These are phyloP conservation scores for Andrena cerasifolii DNA, from an alignment of 1,140 invertebrate species.

Conservation along the genomic window DNA sequence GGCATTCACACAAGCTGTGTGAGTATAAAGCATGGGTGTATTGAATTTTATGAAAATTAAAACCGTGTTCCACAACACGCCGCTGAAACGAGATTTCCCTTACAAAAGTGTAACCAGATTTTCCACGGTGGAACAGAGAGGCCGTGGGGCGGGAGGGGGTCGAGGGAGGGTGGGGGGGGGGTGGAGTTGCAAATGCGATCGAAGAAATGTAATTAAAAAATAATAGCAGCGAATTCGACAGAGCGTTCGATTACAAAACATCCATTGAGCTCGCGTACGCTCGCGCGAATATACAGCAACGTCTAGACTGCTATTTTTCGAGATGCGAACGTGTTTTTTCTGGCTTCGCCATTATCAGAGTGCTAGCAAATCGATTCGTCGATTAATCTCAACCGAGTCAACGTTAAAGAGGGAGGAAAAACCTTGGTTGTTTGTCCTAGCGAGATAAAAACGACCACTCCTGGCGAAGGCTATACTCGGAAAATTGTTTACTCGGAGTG, in stretches of 20 bases:
- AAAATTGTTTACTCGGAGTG: conserved; percentile 36
- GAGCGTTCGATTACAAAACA: conserved; percentile 49
- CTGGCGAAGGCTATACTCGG: conserved; percentile 16
- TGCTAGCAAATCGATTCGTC: conserved; percentile 14
- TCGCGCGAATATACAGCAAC: neutral
- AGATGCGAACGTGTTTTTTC: conserved; percentile 2
- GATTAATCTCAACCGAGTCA: conserved; percentile 22
- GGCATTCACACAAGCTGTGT: conserved; percentile 37
- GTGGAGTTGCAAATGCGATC: conserved; percentile 42
- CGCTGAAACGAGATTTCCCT: conserved; percentile 38
- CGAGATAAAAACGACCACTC: conserved; percentile 30
- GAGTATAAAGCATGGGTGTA: conserved; percentile 50
- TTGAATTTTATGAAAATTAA: conserved; percentile 70
- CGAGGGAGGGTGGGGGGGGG: too few species aligned
- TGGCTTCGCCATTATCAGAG: conserved; percentile 27
- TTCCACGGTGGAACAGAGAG: neutral
- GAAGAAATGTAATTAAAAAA: conserved; percentile 63
- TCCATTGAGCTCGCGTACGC: neutral
- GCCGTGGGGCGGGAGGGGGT: too few species aligned
- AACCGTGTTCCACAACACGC: conserved; percentile 50
- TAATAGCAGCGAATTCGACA: conserved; percentile 51
- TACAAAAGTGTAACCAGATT: conserved; percentile 50
- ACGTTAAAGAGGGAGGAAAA: conserved; percentile 12
- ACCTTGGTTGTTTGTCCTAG: neutral
- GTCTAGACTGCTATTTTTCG: neutral